Base-by-base conservation (phyloP, 2,888 invertebrate genomes). In the Gastrophysa polygoni region DNA sequence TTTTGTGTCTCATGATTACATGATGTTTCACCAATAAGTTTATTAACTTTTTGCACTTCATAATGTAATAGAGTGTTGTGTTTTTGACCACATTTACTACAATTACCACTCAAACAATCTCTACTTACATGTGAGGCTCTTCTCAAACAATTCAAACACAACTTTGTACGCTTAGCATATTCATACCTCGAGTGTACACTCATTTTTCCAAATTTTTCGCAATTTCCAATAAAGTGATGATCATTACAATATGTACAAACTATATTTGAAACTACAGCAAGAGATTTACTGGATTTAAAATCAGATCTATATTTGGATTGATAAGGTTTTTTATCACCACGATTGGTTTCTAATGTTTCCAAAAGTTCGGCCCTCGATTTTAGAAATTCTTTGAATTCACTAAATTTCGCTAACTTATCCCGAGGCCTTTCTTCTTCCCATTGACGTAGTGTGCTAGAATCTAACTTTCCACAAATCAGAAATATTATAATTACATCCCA, bases 401-500 rank as follows among this genome's bases (percentile, higher is more conserved):
- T 17, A 1, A 56, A 47, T 18, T 1, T 57, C 38, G 48, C 20
- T 6, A 34, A 24, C 28, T 34, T 34, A 38, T 34, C 49, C 2
- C 49, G 32, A 34, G 38, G 57, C 24, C 28, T 48, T 34, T 34
- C 28, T 57, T 57, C 57, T 21, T 57, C 57, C 61, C 46, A 67
- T 50, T 61, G 20, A 8, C 48, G 18, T 11, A 18, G 48, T 48
- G 48, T 48, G 11, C 18, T 7, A 18, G 48, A 48, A 21, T 48
- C 48, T 48, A 48, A 48, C 21, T 67, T 67, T 11, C 44, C 52
- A 34, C 54, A 28, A 28, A 63, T 32, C 1, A 66, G 18, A 48
- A 56, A 67, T 34, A 67, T 67, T n/a, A 67, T 32, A 11, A 66
- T 50, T 1, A 62, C 55, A 60, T 67, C 63, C 63, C 67, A 67